Base-by-base conservation (phyloP, 2,888 invertebrate species). In the Patella ulyssiponensis region DNA sequence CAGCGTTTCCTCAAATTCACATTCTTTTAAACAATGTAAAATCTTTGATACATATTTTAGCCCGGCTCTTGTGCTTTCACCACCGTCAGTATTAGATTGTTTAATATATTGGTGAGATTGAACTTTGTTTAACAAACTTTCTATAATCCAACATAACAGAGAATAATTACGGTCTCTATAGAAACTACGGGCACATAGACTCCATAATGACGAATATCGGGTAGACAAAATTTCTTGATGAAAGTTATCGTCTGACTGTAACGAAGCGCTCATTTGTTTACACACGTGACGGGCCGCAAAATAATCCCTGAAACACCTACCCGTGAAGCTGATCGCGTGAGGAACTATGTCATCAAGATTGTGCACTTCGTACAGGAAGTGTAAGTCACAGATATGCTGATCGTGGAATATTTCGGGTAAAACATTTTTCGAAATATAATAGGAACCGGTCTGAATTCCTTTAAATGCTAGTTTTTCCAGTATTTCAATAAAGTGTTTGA, bases 291-390 rank as follows among this genome's bases (percentile, higher is more conserved):
- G 79, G 33, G 82, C 80, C 9, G 83, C 83, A 53, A 83, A 76
- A 76, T 78, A 83, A 54, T 83, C 83, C 33, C 83, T 69, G 76
- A 83, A 82, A 69, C 82, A 80, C 7, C 83, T 77, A 52, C 80
- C 79, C 3, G 82, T 82, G 78, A 82, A 83, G 1, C 82, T 79
- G 14, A 82, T 77, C 14, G 80, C 77, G 44, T 7, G 44, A 0
- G 74, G 58, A 9, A 51, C 72, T 5, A 74, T 74, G 71, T 82
- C 79, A 1, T 77, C 78, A 20, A 82, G 71, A 11, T 81, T 81
- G 54, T 83, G 83, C n/a, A 83, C 79, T 52, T 83, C 83, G 23
- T 82, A 82, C 0, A 83, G 76, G 1, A 83, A 75, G 5, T 78
- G 77, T 20, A 82, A 79, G 56, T 83, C 83, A 44, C 83, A 83